Evolutionary conservation across 2,888 invertebrate genomes (phyloP).

Genomic region (Polymixis flavicincta): DNA sequence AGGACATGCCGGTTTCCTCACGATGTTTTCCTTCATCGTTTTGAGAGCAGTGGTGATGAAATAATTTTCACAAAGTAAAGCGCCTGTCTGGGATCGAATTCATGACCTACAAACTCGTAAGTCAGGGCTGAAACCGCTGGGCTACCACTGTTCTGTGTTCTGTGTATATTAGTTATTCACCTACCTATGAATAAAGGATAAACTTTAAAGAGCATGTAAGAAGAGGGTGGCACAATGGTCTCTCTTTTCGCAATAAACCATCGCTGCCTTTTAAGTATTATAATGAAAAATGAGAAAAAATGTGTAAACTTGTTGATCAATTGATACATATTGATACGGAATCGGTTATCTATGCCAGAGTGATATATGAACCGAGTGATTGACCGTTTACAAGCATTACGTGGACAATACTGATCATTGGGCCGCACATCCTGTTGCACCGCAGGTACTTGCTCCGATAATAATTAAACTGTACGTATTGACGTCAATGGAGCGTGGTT

Average conservation of each 20-base stretch:
- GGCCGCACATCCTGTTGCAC: slow-evolving; percentile 74
- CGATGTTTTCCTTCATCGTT: too few relatives aligned
- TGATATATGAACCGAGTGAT: slow-evolving; percentile 67
- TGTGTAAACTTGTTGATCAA: slow-evolving; percentile 36
- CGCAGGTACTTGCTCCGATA: slow-evolving; percentile 66
- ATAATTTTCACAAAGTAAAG: too few relatives aligned
- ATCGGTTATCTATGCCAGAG: slow-evolving; percentile 45
- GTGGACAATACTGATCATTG: slow-evolving; percentile 72
- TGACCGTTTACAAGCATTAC: slow-evolving; percentile 71
- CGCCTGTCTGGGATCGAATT: too few relatives aligned
- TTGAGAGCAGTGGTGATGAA: too few relatives aligned
- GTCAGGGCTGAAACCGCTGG: too few relatives aligned
- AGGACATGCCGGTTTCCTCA: too few relatives aligned
- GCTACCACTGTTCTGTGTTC: too few relatives aligned
- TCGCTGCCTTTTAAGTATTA: not conserved
- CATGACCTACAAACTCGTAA: too few relatives aligned
- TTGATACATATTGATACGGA: slow-evolving; percentile 14
- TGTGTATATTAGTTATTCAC: too few relatives aligned
- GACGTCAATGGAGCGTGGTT: slow-evolving; percentile 65
- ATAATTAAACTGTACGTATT: slow-evolving; percentile 68
- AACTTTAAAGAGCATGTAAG: not conserved
- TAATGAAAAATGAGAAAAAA: not conserved
- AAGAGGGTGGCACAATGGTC: not conserved
- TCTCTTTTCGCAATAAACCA: not conserved
- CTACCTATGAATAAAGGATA: too few relatives aligned